Base-by-base conservation (phyloP, 2,888 invertebrate species). In the Pyrrhopygopsis socrates region DNA sequence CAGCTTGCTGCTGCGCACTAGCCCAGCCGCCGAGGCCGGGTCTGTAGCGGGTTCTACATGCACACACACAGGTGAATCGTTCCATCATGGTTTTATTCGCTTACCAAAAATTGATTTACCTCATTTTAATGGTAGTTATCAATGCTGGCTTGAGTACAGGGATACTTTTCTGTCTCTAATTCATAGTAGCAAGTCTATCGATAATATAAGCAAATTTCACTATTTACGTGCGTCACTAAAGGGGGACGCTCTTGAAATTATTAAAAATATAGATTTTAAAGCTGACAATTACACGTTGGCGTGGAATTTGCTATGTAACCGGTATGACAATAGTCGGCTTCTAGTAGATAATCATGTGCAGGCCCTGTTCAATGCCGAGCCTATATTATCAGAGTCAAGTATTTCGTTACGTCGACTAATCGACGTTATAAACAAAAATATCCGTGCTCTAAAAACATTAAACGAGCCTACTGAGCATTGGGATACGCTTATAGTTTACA, bases 21-120 rank as follows among this genome's bases (percentile, higher is more conserved):
- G 41, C 45, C 8, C 54, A n/a, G 38, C 13, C 34, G 20, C 13
- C 27, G 71, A 80, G 11, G 34, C 34, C 34, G 34, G 24, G 80
- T 29, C 41, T 60, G 73, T 41, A 34, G 63, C 68, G 68, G 71
- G 34, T 18, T 45, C 22, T 22, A 68, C 54, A 50, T 24, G 29
- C 54, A 54, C 9, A 34, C 29, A 18, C 22, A 38, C 38, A 34
- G 27, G 60, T 60, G 60, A 27, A 27, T 60, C 24, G 60, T 27
- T 60, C 18, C 60, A 60, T 24, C 60, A n/a, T 30, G 75, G 54
- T 68, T 27, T 20, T n/a, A 50, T 86, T 54, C 68, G 68, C 15
- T 75, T 85, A 27, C 83, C 88, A 4, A 88, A 85, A 85, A 88
- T 88, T 71, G 80, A 83, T 71, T 70, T 88, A 27, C 84, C 34